phyloP scores from a whole-genome alignment of 2,113 vertebrate genomes.

The Saccopteryx bilineata region DNA sequence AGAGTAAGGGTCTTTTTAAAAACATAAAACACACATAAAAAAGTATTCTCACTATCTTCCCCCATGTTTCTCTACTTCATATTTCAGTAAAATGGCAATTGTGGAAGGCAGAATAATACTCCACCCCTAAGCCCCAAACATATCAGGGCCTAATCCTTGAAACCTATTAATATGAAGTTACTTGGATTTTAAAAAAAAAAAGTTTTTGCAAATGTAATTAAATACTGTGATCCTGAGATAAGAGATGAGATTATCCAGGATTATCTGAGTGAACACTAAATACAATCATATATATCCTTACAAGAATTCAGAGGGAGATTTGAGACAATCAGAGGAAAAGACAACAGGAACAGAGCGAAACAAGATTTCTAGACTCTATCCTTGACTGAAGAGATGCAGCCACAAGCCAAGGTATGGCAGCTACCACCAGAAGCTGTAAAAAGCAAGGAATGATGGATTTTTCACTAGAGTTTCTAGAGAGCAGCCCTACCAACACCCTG shows the following conservation, averaged over 20 bases:
- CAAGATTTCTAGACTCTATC: background rate
- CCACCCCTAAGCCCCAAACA: background rate
- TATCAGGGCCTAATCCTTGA: background rate
- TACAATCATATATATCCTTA: background rate
- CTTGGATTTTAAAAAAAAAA: no score
- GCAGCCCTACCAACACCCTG: background rate
- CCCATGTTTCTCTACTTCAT: background rate
- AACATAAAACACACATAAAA: background rate
- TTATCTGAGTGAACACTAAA: background rate
- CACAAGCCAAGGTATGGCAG: background rate
- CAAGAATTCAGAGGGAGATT: background rate
- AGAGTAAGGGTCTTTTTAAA: background rate
- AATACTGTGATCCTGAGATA: background rate
- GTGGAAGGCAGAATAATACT: background rate
- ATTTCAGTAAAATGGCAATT: background rate
- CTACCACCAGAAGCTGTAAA: background rate
- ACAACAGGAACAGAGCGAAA: fast-evolving
- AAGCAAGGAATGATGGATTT: background rate
- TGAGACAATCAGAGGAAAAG: background rate
- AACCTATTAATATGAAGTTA: background rate
- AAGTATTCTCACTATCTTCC: background rate
- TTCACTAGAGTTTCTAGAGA: background rate
- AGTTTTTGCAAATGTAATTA: background rate
- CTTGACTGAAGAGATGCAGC: background rate
- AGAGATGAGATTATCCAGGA: background rate